phyloP scores from a whole-genome alignment of 2,113 vertebrate genomes.

The Caloenas nicobarica region DNA sequence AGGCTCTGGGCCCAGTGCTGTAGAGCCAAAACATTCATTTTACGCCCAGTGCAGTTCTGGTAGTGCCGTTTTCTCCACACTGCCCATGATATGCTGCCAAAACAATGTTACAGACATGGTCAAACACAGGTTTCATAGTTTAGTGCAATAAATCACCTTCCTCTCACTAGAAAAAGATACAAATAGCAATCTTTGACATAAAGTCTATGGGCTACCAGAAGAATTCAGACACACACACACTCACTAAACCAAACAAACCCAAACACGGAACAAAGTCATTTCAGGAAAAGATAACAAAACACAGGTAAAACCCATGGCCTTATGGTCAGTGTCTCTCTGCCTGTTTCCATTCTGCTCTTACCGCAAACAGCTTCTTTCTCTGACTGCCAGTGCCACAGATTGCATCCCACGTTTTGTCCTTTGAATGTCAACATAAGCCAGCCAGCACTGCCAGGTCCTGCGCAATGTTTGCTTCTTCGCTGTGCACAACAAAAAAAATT shows the following conservation, averaged over 20 bases:
- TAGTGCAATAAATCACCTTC: not conserved
- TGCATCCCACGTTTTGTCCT: slow-evolving; percentile 78
- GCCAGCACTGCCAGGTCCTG: slow-evolving; percentile 80
- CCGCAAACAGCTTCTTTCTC: slow-evolving; percentile 68
- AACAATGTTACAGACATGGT: not conserved
- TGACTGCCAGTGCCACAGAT: slow-evolving; percentile 72
- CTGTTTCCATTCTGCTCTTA: slow-evolving; percentile 54
- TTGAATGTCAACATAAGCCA: slow-evolving; percentile 75
- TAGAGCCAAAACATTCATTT: slow-evolving; percentile 71
- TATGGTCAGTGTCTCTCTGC: not conserved
- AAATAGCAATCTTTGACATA: not conserved
- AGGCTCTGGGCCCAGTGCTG: slow-evolving; percentile 73
- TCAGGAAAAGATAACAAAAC: not conserved
- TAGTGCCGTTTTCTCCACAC: slow-evolving; percentile 76
- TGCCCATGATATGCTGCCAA: slow-evolving; percentile 79
- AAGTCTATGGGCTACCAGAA: not conserved
- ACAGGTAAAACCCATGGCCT: not conserved
- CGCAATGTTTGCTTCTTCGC: slow-evolving; percentile 60
- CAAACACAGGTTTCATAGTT: not conserved
- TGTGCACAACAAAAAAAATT: slow-evolving; percentile 8
- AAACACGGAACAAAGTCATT: not conserved
- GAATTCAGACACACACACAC: not conserved
- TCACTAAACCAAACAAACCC: not conserved
- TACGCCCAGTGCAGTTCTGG: not conserved
- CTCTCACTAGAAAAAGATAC: not conserved